phyloP scores from a whole-genome alignment of 2,113 vertebrate genomes.

The Gymnarchus niloticus region DNA sequence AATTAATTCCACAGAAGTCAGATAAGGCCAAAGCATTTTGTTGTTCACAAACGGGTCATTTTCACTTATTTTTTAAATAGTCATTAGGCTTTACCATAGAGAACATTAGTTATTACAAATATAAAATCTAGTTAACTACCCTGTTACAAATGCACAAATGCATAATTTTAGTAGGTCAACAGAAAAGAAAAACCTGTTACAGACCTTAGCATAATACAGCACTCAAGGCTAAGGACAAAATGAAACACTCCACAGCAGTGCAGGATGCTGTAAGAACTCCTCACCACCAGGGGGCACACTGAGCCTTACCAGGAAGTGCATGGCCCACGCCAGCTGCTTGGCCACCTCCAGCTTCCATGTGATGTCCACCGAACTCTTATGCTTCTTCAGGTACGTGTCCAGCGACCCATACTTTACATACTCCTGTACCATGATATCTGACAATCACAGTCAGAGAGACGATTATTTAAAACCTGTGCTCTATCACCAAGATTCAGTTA shows the following conservation, averaged over 20 bases:
- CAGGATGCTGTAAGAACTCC: neutral
- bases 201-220: neutral
- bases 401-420: conserved; percentile 90
- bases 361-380: conserved; percentile 82
- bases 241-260: neutral
- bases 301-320: conserved; percentile 68
- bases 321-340: conserved; percentile 91
- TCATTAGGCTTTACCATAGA: neutral
- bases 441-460: conserved; percentile 18
- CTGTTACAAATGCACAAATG: neutral
- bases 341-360: conserved; percentile 95
- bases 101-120: neutral
- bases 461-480: neutral
- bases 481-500: neutral
- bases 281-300: neutral
- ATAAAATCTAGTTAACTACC: neutral
- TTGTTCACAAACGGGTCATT: neutral
- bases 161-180: too few species aligned
- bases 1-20: neutral
- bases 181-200: too few species aligned
- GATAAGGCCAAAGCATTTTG: neutral
- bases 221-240: neutral
- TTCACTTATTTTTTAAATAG: neutral
- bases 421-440: conserved; percentile 97
- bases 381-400: conserved; percentile 90